These are phyloP conservation scores for Poecile montanus DNA, from an alignment of 2,797 vertebrate genomes.

Conservation along the genomic window DNA sequence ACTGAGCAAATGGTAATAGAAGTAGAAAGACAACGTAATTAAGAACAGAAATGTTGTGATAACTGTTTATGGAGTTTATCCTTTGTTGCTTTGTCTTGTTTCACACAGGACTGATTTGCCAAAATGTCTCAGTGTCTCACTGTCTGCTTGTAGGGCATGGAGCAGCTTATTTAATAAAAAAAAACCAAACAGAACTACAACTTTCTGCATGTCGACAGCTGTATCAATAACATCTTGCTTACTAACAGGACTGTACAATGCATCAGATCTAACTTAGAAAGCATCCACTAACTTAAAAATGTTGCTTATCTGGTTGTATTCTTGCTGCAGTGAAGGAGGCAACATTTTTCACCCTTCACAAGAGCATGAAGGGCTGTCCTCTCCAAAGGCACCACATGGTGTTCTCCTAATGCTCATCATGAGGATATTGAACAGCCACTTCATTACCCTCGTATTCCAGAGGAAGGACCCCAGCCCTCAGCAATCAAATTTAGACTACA, in stretches of 20 bases:
- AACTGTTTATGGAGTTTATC: not conserved
- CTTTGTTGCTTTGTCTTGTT: not conserved
- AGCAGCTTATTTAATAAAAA: not conserved
- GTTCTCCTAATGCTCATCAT: not conserved
- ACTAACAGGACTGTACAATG: not conserved
- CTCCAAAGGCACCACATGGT: not conserved
- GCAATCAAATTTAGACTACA: not conserved
- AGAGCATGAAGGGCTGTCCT: not conserved
- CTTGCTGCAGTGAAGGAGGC: not conserved
- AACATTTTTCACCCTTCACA: not conserved
- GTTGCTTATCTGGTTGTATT: not conserved
- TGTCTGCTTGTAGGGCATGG: not conserved
- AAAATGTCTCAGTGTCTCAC: not conserved
- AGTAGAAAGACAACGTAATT: not conserved
- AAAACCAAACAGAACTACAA: not conserved
- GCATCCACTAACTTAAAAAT: not conserved
- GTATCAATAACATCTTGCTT: not conserved
- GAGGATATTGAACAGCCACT: not conserved
- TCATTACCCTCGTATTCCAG: not conserved
- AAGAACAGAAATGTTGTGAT: rapidly evolving
- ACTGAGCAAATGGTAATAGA: not conserved
- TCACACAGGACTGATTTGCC: not conserved
- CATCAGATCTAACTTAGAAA: not conserved
- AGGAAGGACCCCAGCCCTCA: not conserved
- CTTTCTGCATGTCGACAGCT: not conserved